A percentile compares a stretch with the other conserved stretches of the same genome.
Evolutionary conservation across 2,797 vertebrate species (phyloP).

Genomic region (Fistularia tabacaria): DNA sequence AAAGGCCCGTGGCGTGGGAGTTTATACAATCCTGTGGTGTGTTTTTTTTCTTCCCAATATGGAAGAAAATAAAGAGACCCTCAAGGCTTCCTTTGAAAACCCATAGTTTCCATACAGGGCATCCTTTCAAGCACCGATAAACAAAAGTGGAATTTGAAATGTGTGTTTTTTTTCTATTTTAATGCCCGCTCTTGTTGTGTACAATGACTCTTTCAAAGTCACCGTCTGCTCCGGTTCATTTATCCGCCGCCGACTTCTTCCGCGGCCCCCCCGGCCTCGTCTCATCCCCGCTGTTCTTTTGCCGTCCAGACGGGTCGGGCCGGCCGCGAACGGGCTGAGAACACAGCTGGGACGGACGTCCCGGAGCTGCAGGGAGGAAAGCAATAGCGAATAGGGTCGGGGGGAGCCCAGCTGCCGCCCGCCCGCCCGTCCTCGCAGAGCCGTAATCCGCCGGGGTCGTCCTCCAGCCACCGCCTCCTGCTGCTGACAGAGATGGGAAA

Average conservation of each 20-base stretch:
- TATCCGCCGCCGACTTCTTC: constrained; percentile 5
- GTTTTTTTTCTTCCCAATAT: constrained; percentile 19
- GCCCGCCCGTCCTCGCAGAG: too few relatives aligned
- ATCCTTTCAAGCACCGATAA: constrained; percentile 7
- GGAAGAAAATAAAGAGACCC: constrained; percentile 8
- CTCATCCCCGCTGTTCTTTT: constrained; percentile 8
- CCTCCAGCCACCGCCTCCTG: too few relatives aligned
- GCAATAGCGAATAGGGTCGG: too few relatives aligned
- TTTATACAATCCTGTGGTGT: constrained; percentile 28
- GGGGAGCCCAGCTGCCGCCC: too few relatives aligned
- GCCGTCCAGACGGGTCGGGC: background rate
- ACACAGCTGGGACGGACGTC: too few relatives aligned
- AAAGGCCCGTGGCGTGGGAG: constrained; percentile 26
- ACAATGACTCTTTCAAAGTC: constrained; percentile 1
- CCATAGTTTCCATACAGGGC: constrained; percentile 4
- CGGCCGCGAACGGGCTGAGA: too few relatives aligned
- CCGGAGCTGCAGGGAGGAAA: too few relatives aligned
- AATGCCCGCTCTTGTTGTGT: background rate
- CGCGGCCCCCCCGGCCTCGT: too few relatives aligned
- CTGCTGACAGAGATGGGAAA: too few relatives aligned
- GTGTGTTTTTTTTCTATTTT: too few relatives aligned
- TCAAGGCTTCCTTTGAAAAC: constrained; percentile 12
- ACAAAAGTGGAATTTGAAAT: constrained; percentile 10
- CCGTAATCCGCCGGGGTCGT: too few relatives aligned
- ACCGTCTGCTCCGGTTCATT: constrained; percentile 4